phyloP scores from a whole-genome alignment of 2,797 vertebrate species.

The Enteromius treurensis region DNA sequence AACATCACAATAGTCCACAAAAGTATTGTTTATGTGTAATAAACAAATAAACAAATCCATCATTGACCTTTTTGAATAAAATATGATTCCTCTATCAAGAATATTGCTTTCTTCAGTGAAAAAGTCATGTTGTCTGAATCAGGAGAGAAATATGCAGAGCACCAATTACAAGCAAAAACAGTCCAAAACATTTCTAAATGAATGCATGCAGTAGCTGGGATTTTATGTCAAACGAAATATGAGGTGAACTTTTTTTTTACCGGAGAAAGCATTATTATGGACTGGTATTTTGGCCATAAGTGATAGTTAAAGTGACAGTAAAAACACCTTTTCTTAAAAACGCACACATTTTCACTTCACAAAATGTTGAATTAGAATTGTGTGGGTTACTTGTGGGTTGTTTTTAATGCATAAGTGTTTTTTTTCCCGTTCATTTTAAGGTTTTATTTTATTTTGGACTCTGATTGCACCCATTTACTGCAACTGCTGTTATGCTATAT shows the following conservation, averaged over 20 bases:
- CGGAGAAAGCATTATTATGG: not conserved
- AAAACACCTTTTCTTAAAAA: not conserved
- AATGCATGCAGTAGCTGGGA: not conserved
- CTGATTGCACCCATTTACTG: not conserved
- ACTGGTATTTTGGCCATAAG: not conserved
- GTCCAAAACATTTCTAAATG: not conserved
- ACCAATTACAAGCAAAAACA: not conserved
- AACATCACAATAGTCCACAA: not conserved
- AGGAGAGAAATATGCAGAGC: not conserved
- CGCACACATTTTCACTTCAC: not conserved
- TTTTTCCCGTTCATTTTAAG: no score
- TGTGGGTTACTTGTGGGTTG: no score
- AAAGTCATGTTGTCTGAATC: not conserved
- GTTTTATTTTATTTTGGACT: not conserved
- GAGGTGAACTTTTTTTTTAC: not conserved
- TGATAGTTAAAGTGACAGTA: not conserved
- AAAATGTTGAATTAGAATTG: not conserved
- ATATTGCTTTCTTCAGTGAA: not conserved
- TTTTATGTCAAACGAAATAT: not conserved
- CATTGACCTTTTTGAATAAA: not conserved
- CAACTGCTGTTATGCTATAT: no score
- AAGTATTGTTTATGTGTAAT: not conserved
- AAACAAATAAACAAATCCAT: not conserved
- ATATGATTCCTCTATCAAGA: not conserved
- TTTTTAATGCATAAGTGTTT: no score